Conservation (phyloP, 2,888 invertebrate genomes). For the Patella caerulea region DNA sequence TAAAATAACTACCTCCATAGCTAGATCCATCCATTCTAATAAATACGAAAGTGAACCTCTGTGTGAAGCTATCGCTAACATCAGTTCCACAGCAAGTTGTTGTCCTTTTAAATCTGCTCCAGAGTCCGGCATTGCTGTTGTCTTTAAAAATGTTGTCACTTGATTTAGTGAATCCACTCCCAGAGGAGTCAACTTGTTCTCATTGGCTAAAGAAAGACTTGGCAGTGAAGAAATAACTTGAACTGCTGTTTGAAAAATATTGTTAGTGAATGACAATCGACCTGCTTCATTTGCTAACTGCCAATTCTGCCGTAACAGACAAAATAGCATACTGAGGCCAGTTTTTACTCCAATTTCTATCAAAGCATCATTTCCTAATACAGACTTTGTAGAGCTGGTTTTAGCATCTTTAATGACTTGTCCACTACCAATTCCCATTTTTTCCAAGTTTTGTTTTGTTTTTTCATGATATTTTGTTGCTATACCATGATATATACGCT, state of each 20-base stretch:
- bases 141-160: slow-evolving; percentile 73
- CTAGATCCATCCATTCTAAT: slow-evolving; percentile 78
- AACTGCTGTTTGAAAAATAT: slow-evolving; percentile 76
- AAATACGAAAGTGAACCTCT: slow-evolving; percentile 77
- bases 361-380: slow-evolving; percentile 73
- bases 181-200: slow-evolving; percentile 74
- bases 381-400: neutral
- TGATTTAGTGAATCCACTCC: slow-evolving; percentile 74
- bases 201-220: slow-evolving; percentile 77
- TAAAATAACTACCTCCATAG: slow-evolving; percentile 68
- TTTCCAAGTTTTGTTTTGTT: slow-evolving; percentile 23
- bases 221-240: slow-evolving; percentile 76
- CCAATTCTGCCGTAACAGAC: slow-evolving; percentile 77
- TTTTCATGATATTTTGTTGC: slow-evolving; percentile 74
- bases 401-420: slow-evolving; percentile 22
- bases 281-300: slow-evolving; percentile 51
- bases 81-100: slow-evolving; percentile 73
- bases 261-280: slow-evolving; percentile 75
- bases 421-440: slow-evolving; percentile 15
- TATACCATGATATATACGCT: slow-evolving; percentile 76
- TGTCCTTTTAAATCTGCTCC: slow-evolving; percentile 73
- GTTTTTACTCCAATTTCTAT: slow-evolving; percentile 78
- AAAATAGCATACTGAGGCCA: slow-evolving; percentile 77
- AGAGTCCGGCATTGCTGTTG: slow-evolving; percentile 74
- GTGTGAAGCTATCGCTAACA: slow-evolving; percentile 76